These are phyloP conservation scores for Hypolimnas misippus DNA, from an alignment of 2,888 invertebrate genomes.

Conservation along the genomic window DNA sequence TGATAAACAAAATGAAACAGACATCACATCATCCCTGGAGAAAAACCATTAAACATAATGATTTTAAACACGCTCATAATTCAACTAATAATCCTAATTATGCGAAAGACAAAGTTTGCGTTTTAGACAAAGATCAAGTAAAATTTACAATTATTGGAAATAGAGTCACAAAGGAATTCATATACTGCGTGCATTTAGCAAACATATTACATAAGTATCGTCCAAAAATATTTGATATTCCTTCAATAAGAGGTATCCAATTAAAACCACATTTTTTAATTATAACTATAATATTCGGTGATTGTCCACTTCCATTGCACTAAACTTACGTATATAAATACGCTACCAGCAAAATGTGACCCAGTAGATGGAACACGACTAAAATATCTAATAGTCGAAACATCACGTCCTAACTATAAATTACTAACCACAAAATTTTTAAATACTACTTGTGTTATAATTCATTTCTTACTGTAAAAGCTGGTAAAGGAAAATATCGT, in stretches of 20 bases:
- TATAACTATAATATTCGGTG: no score
- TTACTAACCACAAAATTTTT: no score
- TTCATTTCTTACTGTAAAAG: no score
- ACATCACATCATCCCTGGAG: constrained; percentile 64
- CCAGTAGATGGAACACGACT: no score
- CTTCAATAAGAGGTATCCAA: constrained; percentile 63
- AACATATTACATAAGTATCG: constrained; percentile 68
- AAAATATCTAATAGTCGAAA: no score
- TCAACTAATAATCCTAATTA: constrained; percentile 63
- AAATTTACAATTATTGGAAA: constrained; percentile 69
- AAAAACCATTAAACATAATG: constrained; percentile 55
- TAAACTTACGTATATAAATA: no score
- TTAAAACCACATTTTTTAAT: no score
- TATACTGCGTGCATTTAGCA: constrained; percentile 62
- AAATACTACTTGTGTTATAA: no score
- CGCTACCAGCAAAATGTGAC: no score
- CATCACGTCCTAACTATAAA: no score
- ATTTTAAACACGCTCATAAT: constrained; percentile 66
- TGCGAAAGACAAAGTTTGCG: constrained; percentile 52
- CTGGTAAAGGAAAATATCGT: no score
- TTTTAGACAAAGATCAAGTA: constrained; percentile 44
- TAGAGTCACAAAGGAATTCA: constrained; percentile 66
- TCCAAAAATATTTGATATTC: constrained; percentile 58
- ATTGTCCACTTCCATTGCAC: no score
- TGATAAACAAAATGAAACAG: constrained; percentile 44